Evolutionary conservation across 2,113 vertebrate genomes (phyloP).

Genomic region (Myrmecobius fasciatus): DNA sequence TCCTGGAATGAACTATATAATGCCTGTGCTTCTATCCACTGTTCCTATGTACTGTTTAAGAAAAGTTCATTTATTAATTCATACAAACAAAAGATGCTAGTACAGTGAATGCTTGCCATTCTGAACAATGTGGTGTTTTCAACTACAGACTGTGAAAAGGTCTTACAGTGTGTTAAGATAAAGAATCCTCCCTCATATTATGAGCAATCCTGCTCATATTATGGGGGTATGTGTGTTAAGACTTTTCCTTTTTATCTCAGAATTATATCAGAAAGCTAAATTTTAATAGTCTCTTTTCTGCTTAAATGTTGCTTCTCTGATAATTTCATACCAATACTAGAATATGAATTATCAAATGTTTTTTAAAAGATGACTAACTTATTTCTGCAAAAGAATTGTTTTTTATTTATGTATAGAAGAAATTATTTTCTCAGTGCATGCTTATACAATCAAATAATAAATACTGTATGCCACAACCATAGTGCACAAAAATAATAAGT

Average conservation of each 20-base stretch:
- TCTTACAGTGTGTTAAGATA: constrained; percentile 64
- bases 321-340: constrained; percentile 12
- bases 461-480: background rate
- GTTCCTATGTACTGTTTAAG: constrained; percentile 74
- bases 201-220: constrained; percentile 42
- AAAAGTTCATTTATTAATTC: constrained; percentile 78
- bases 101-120: constrained; percentile 66
- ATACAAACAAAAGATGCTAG: constrained; percentile 75
- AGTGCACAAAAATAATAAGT: background rate
- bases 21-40: constrained; percentile 69
- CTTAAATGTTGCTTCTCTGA: constrained; percentile 6
- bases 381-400: background rate
- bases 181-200: constrained; percentile 72
- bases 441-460: background rate
- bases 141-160: constrained; percentile 76
- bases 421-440: constrained; percentile 11
- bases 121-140: constrained; percentile 59
- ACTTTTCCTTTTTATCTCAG: constrained; percentile 13
- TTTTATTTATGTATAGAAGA: background rate
- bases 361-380: constrained; percentile 22
- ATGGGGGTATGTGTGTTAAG: background rate
- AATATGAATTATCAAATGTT: background rate
- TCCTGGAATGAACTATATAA: constrained; percentile 78
- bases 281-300: constrained; percentile 6
- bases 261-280: constrained; percentile 5